A percentile compares a stretch with the other conserved stretches of the same genome.
Conservation (phyloP, 2,888 invertebrate species). For the Griposia aprilina region DNA sequence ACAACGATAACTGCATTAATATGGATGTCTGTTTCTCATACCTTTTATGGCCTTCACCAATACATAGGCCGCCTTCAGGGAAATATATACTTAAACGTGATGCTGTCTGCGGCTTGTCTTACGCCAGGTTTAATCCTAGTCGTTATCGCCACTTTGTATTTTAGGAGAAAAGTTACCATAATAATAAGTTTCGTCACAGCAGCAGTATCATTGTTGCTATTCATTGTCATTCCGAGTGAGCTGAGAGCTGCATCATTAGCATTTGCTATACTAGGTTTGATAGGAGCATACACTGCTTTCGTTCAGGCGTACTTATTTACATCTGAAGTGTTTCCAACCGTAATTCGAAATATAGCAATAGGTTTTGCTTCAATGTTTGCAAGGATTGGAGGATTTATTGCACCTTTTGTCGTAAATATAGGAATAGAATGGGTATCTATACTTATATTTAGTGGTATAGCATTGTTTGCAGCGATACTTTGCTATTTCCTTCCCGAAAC, state of each 20-base stretch:
- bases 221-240: constrained; percentile 77
- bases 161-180: constrained; percentile 78
- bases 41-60: constrained; percentile 96
- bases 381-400: constrained; percentile 92
- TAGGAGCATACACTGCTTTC: constrained; percentile 93
- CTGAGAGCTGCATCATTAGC: constrained; percentile 88
- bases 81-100: constrained; percentile 94
- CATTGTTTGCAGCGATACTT: constrained; percentile 78
- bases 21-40: constrained; percentile 95
- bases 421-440: constrained; percentile 84
- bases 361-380: constrained; percentile 93
- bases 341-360: constrained; percentile 94
- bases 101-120: constrained; percentile 91
- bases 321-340: constrained; percentile 95
- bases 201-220: constrained; percentile 77
- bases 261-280: constrained; percentile 93
- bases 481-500: constrained; percentile 84
- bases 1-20: constrained; percentile 92
- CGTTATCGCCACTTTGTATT: constrained; percentile 76
- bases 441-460: constrained; percentile 62
- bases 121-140: constrained; percentile 78
- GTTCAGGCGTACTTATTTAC: constrained; percentile 93
- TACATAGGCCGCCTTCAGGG: constrained; percentile 94
- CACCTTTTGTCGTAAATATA: constrained; percentile 92
- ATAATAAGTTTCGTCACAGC: constrained; percentile 77